Base-by-base conservation (phyloP, 2,113 vertebrate species). In the Onychostruthus taczanowskii region DNA sequence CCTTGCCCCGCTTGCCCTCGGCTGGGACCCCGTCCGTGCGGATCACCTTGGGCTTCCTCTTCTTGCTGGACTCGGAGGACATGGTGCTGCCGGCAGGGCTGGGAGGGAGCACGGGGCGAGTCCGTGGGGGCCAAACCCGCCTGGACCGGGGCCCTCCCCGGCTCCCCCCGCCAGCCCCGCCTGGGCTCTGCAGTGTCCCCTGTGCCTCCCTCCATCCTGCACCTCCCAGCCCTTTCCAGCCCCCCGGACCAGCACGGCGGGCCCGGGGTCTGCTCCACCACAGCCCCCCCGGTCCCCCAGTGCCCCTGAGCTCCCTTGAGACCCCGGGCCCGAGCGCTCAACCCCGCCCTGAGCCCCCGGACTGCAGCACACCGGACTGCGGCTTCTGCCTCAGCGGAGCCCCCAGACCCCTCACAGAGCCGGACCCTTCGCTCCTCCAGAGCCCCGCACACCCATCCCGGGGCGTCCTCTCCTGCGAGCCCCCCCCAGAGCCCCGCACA, bases 21-120 rank as follows among this genome's bases (percentile, higher is more conserved):
- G 98, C 90, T 1, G 98, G 98, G 20, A 96, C 97, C 53, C 98
- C 98, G 11, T 99, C 99, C 5, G 97, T 99, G 46, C 99, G 98
- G 92, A 99, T 98, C 61, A 99, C 99, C 97, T 99, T 99, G 28
- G 99, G 98, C 76, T 99, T 99, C 82, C 99, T 97, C 90, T 99
- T 99, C 97, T 99, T 99, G 95, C 98, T 96, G 5, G 98, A 97
- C 21, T 99, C 99, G 2, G 99, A 97, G 1, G 98, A 98, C 98
- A 98, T 96, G 91, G 31, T 18, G 28, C 44, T 47, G 89, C 79
- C n/a, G 5, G 58, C 10, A 9, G 31, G 50, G 19, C 86, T 72
- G 50, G 12, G 52, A 41, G 47, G 23, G 31, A 26, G 33, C 62
- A 83, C 47, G 3, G 14, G 24, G 4, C 3, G 41, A 22, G 1